Evolutionary conservation across 2,888 invertebrate species (phyloP).

Genomic region (Eucriotettix oculatus): DNA sequence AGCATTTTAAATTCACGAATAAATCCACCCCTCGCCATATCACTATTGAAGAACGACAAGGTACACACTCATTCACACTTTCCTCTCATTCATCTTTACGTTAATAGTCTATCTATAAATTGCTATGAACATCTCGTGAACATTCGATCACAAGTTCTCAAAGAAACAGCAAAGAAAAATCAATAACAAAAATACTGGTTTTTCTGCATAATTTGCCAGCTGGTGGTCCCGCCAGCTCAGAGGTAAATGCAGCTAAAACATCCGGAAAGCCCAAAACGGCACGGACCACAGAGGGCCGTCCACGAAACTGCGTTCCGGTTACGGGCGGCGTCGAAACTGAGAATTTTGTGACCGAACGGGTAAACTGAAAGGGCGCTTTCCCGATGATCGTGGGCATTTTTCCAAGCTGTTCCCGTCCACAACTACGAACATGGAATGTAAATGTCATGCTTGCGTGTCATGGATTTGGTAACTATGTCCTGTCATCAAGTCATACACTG

Average conservation of each 20-base stretch:
- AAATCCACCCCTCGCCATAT: conserved; percentile 2
- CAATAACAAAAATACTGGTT: conserved; percentile 8
- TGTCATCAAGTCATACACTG: neutral
- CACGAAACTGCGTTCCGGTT: neutral
- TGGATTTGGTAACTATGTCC: no score
- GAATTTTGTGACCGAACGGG: neutral
- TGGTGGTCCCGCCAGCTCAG: neutral
- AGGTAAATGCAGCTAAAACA: neutral
- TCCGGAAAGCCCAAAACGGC: neutral
- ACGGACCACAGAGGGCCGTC: neutral
- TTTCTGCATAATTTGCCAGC: neutral
- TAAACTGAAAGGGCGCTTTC: no score
- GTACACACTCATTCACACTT: conserved; percentile 3
- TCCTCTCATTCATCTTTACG: conserved; percentile 8
- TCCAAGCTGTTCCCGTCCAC: no score
- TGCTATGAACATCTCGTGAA: conserved; percentile 5
- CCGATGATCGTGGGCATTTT: no score
- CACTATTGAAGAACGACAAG: conserved; percentile 1
- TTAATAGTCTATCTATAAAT: conserved; percentile 4
- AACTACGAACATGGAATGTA: no score
- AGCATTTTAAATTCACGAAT: neutral
- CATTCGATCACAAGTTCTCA: conserved; percentile 8
- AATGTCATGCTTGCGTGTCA: no score
- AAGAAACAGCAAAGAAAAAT: conserved; percentile 9
- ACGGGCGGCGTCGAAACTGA: neutral